A percentile compares a stretch with the other conserved stretches of the same genome.
Conservation (phyloP, 2,797 vertebrate genomes). For the Alcedo atthis region DNA sequence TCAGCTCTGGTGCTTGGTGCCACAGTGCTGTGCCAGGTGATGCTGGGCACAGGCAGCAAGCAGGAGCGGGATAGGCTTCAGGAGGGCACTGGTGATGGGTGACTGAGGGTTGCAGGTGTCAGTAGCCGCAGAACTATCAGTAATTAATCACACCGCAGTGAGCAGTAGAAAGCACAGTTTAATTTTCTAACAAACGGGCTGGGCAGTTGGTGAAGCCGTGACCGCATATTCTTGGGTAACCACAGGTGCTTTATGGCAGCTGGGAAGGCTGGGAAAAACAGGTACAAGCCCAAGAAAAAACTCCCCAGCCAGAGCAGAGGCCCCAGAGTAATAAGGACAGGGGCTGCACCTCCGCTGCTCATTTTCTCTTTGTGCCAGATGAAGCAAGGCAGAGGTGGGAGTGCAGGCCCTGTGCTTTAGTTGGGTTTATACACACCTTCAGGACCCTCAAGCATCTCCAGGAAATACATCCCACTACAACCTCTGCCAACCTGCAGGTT, state of each 20-base stretch:
- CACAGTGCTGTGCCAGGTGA: no score
- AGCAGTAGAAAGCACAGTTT: background rate
- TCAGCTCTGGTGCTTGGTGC: background rate
- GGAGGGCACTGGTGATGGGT: background rate
- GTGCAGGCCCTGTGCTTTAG: background rate
- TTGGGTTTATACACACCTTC: background rate
- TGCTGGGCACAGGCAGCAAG: rapidly evolving
- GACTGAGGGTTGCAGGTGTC: rapidly evolving
- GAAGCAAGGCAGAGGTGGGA: background rate
- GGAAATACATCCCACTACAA: background rate
- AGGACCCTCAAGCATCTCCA: background rate
- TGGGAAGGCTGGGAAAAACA: background rate
- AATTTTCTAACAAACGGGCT: background rate
- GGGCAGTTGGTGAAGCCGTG: background rate
- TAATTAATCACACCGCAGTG: background rate
- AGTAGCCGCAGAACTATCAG: rapidly evolving
- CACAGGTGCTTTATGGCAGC: background rate
- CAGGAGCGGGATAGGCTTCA: background rate
- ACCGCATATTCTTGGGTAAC: rapidly evolving
- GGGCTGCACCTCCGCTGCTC: background rate
- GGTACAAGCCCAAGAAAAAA: background rate
- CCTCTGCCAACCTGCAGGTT: background rate
- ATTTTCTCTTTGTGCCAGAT: rapidly evolving
- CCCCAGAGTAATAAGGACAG: background rate
- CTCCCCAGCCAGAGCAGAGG: background rate